Evolutionary conservation across 2,113 vertebrate genomes (phyloP), one percentile per base, ranked within the genome.

Genomic region (Oreocharis arfaki): DNA sequence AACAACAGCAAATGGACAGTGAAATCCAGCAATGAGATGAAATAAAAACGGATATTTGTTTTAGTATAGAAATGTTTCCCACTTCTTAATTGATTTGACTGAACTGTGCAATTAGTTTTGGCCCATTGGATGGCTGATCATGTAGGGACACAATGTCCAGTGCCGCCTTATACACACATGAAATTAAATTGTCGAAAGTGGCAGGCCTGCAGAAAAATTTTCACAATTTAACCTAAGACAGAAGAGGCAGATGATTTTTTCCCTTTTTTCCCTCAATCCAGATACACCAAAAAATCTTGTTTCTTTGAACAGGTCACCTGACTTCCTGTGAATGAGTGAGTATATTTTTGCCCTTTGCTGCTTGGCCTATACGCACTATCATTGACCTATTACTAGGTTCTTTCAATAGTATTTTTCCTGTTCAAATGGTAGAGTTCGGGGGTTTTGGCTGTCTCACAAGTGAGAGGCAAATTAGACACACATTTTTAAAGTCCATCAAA

Each of bases 1-100:
- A 95, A 84, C 39, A 93, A 61, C 68, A 84, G 61, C 87, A 96
- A 93, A 96, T 87, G 87, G 94, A 64, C 87, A 93, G 80, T 63
- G 68, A 89, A 94, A 96, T 76, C 57, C 84, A 90, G 68, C 55
- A 92, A 93, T 2, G 2, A 89, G 61, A 79, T 73, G 5, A 47
- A 78, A 60, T 55, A 16, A 11, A 65, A 52, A 64, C 65, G 11
- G 15, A 23, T 26, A 16, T 41, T 41, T 41, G 42, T 41, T 67
- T 76, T 14, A 23, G 14, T 33, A 35, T 11, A 57, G 41, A 52
- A 64, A 42, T 30, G 4, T 87, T 92, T 84, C 44, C 90, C 28
- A 23, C 6, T 63, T 93, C 49, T 95, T 81, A 52, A 67, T 86
- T 84, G 3, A 60, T 95, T 95, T 86, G 16, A 87, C 18, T 81